Conservation (phyloP, 2,888 invertebrate genomes). For the Drosophila neonasuta region DNA sequence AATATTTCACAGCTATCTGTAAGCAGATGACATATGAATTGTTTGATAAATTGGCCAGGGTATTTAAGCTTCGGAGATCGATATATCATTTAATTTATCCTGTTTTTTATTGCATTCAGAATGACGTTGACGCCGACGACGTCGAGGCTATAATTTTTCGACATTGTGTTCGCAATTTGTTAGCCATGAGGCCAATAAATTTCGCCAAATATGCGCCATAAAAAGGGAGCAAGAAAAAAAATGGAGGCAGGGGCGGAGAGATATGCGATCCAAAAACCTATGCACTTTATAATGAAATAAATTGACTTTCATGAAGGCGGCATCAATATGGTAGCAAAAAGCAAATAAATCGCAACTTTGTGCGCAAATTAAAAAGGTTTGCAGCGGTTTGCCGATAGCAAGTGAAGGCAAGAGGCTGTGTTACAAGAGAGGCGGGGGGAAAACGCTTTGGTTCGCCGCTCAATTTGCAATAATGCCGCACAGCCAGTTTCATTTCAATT, state of each 20-base stretch:
- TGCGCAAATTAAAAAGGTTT: slow-evolving; percentile 63
- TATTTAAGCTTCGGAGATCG: slow-evolving; percentile 11
- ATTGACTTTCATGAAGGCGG: slow-evolving; percentile 66
- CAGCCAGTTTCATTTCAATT: slow-evolving; percentile 57
- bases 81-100: background rate
- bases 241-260: slow-evolving; percentile 2
- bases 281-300: slow-evolving; percentile 74
- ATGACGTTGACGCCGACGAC: slow-evolving; percentile 39
- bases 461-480: slow-evolving; percentile 60
- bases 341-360: slow-evolving; percentile 65
- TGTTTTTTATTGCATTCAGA: slow-evolving; percentile 57
- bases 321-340: slow-evolving; percentile 56
- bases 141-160: slow-evolving; percentile 58
- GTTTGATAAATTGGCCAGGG: slow-evolving; percentile 3
- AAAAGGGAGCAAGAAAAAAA: slow-evolving; percentile 26
- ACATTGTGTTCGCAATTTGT: slow-evolving; percentile 74
- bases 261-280: slow-evolving; percentile 52
- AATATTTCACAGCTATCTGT: background rate
- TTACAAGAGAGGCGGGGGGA: background rate
- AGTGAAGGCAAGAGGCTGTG: background rate
- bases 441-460: slow-evolving; percentile 54
- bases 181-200: slow-evolving; percentile 70
- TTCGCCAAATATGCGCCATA: slow-evolving; percentile 66
- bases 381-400: slow-evolving; percentile 7
- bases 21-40: background rate